Conservation (phyloP, 2,113 vertebrate genomes). For the Petrocephalus microphthalmus region DNA sequence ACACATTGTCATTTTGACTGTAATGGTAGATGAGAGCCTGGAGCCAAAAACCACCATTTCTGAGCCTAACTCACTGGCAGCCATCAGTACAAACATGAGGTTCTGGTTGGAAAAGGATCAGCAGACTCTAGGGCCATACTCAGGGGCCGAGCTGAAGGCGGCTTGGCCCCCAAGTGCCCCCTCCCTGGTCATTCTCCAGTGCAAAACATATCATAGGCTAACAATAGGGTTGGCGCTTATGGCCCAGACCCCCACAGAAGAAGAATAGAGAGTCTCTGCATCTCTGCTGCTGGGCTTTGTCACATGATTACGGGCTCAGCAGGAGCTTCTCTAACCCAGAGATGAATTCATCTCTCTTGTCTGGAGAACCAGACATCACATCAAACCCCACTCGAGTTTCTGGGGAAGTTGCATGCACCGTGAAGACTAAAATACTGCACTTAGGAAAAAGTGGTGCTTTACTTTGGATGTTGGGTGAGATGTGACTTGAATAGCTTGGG, state of each 20-base stretch:
- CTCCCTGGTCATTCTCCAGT: neutral
- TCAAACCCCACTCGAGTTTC: neutral
- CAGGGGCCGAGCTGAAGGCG: neutral
- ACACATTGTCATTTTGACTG: neutral
- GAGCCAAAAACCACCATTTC: neutral
- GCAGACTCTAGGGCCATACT: neutral
- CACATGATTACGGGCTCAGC: neutral
- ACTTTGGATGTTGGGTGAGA: neutral
- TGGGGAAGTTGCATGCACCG: neutral
- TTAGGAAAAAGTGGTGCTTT: neutral
- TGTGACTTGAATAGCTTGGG: neutral
- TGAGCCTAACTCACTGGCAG: neutral
- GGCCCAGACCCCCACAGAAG: too few relatives aligned
- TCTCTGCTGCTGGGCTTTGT: neutral
- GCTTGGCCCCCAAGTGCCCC: neutral
- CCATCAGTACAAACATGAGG: neutral
- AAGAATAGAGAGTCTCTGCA: neutral
- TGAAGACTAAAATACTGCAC: neutral
- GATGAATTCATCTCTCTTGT: neutral
- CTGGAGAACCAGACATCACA: neutral
- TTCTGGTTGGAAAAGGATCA: neutral
- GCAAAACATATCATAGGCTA: neutral
- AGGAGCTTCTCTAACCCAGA: neutral
- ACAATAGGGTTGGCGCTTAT: neutral
- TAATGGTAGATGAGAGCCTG: neutral